Evolutionary conservation across 1,140 invertebrate species (phyloP).

Genomic region (Paraescarpia echinospica): DNA sequence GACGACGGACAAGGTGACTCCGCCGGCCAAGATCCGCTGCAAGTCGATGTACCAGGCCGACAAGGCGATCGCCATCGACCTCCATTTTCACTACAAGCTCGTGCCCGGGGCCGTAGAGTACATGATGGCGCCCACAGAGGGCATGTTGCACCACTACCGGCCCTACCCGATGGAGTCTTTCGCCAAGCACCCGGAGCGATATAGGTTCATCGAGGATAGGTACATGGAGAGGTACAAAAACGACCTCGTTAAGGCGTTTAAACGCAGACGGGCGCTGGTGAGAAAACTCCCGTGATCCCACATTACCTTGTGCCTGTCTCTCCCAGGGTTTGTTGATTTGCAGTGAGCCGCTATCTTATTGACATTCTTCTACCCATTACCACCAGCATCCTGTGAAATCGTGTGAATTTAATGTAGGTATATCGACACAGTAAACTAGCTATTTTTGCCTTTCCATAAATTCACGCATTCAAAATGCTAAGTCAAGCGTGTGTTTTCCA

Average conservation of each 20-base stretch:
- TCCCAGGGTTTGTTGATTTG: too few species aligned
- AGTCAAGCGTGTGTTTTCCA: too few species aligned
- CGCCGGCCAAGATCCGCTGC: constrained; percentile 23
- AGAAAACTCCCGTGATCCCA: background rate
- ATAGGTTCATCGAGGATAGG: constrained; percentile 18
- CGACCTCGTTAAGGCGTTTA: background rate
- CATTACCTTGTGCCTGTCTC: too few species aligned
- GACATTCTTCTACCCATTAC: background rate
- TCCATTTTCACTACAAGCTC: constrained; percentile 20
- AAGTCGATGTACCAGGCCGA: constrained; percentile 23
- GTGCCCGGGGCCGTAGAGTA: constrained; percentile 6
- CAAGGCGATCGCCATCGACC: constrained; percentile 4
- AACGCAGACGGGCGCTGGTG: background rate
- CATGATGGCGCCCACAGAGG: constrained; percentile 17
- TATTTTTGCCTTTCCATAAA: too few species aligned
- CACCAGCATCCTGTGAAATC: background rate
- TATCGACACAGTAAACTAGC: too few species aligned
- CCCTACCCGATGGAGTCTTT: constrained; percentile 19
- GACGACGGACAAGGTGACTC: constrained; percentile 18
- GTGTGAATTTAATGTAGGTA: too few species aligned
- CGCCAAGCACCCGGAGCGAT: constrained; percentile 19
- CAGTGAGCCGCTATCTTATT: background rate
- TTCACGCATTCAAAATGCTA: too few species aligned
- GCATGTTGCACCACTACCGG: constrained; percentile 26
- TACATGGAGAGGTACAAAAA: constrained; percentile 14